Conservation (phyloP, 2,797 vertebrate genomes). For the Anguilla marmorata region DNA sequence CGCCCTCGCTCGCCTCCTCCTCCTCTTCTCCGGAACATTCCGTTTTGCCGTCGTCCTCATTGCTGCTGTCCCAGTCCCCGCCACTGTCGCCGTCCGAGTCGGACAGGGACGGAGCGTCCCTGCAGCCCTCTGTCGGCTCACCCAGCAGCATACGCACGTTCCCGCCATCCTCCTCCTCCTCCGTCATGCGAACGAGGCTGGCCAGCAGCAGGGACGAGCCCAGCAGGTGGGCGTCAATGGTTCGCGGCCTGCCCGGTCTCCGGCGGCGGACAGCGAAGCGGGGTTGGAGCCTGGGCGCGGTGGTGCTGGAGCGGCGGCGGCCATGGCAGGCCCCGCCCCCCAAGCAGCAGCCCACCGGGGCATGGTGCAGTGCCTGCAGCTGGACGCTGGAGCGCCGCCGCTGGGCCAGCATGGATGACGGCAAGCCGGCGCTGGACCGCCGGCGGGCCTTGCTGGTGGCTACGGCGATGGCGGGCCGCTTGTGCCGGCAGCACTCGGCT, state of each 20-base stretch:
- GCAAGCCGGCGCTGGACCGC: conserved; percentile 77
- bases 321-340: conserved; percentile 22
- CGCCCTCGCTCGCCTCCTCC: conserved; percentile 52
- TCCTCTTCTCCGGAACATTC: conserved; percentile 30
- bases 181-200: conserved; percentile 71
- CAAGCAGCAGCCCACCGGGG: conserved; percentile 55
- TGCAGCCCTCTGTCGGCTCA: conserved; percentile 44
- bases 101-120: conserved; percentile 44
- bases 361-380: conserved; percentile 57
- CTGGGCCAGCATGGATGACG: conserved; percentile 72
- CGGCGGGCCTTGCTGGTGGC: conserved; percentile 83
- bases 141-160: conserved; percentile 53
- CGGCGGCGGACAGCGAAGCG: conserved; percentile 72
- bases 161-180: conserved; percentile 62
- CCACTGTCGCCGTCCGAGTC: conserved; percentile 55
- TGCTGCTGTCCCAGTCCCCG: neutral
- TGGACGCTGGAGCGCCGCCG: conserved; percentile 73
- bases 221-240: conserved; percentile 73
- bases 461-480: conserved; percentile 67
- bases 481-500: conserved; percentile 48
- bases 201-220: conserved; percentile 77
- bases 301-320: conserved; percentile 83
- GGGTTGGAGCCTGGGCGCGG: conserved; percentile 76
- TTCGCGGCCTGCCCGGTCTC: conserved; percentile 53
- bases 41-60: conserved; percentile 36